Evolutionary conservation across 1,140 invertebrate species (phyloP).

Genomic region (Caligus rogercresseyi): DNA sequence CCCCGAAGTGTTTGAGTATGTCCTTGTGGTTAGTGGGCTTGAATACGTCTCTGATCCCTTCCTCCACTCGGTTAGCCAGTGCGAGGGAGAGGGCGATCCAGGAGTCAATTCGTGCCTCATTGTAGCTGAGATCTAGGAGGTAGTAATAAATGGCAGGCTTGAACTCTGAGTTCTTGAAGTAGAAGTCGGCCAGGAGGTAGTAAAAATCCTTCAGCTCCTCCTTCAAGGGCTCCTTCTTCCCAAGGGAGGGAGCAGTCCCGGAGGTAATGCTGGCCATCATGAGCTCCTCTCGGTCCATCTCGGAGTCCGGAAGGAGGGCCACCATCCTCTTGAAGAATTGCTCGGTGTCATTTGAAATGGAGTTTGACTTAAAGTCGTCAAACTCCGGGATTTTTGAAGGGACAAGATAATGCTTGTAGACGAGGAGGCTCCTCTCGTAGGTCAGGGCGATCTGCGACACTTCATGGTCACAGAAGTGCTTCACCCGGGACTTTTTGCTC

Average conservation of each 20-base stretch:
- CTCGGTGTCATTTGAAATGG: slow-evolving; percentile 55
- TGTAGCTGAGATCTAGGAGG: slow-evolving; percentile 56
- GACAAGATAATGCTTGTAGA: slow-evolving; percentile 60
- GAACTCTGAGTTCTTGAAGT: slow-evolving; percentile 69
- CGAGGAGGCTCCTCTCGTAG: slow-evolving; percentile 51
- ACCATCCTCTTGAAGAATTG: slow-evolving; percentile 53
- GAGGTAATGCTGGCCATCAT: background rate
- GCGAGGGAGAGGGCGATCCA: slow-evolving; percentile 77
- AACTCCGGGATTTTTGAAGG: slow-evolving; percentile 61
- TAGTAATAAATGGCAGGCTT: slow-evolving; percentile 58
- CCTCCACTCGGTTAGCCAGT: slow-evolving; percentile 56
- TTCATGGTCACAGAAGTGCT: slow-evolving; percentile 58
- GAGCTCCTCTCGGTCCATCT: slow-evolving; percentile 23
- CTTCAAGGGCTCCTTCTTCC: slow-evolving; percentile 8
- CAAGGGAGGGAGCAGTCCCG: background rate
- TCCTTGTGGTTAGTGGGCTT: slow-evolving; percentile 36
- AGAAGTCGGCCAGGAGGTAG: slow-evolving; percentile 73
- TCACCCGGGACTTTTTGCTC: slow-evolving; percentile 34
- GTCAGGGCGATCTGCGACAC: slow-evolving; percentile 48
- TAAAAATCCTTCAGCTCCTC: slow-evolving; percentile 43
- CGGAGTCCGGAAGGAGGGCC: slow-evolving; percentile 43
- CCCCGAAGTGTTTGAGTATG: slow-evolving; percentile 47
- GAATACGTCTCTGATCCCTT: slow-evolving; percentile 47
- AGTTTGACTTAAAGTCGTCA: slow-evolving; percentile 50
- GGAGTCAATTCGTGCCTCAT: slow-evolving; percentile 59